Conservation (phyloP, 1,140 invertebrate genomes). For the Dinothrombium tinctorium region DNA sequence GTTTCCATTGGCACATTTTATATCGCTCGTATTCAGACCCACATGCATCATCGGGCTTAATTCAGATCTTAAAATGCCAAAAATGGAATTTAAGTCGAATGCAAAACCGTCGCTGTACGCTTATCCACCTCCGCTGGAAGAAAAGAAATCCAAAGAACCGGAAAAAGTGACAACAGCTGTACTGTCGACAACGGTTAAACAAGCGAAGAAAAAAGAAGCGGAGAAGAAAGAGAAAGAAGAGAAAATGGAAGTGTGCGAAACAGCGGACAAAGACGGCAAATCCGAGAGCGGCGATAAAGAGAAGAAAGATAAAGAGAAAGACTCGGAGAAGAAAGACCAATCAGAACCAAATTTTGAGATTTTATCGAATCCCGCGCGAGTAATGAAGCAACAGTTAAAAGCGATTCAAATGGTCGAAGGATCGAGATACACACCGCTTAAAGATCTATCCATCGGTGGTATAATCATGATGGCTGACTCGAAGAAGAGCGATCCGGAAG, state of each 20-base stretch:
- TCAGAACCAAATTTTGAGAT: conserved; percentile 64
- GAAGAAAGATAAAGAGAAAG: conserved; percentile 36
- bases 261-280: conserved; percentile 1
- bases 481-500: conserved; percentile 48
- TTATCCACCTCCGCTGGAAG: conserved; percentile 86
- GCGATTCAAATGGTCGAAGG: conserved; percentile 54
- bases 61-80: conserved; percentile 87
- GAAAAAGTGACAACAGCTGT: conserved; percentile 79
- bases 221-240: conserved; percentile 27
- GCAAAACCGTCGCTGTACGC: conserved; percentile 83
- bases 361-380: conserved; percentile 72
- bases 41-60: conserved; percentile 88
- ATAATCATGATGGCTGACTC: conserved; percentile 65
- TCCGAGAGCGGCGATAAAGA: conserved; percentile 23
- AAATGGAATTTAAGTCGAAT: conserved; percentile 72
- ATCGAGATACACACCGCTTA: conserved; percentile 54
- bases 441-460: conserved; percentile 67
- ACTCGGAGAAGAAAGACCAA: conserved; percentile 38
- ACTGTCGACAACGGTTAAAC: conserved; percentile 78
- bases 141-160: conserved; percentile 88
- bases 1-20: conserved; percentile 90
- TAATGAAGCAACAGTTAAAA: conserved; percentile 72
- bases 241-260: conserved; percentile 23
- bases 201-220: conserved; percentile 41
- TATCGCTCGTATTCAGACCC: conserved; percentile 85